phyloP scores from a whole-genome alignment of 2,888 invertebrate species.

The Lasioglossum malachurum region DNA sequence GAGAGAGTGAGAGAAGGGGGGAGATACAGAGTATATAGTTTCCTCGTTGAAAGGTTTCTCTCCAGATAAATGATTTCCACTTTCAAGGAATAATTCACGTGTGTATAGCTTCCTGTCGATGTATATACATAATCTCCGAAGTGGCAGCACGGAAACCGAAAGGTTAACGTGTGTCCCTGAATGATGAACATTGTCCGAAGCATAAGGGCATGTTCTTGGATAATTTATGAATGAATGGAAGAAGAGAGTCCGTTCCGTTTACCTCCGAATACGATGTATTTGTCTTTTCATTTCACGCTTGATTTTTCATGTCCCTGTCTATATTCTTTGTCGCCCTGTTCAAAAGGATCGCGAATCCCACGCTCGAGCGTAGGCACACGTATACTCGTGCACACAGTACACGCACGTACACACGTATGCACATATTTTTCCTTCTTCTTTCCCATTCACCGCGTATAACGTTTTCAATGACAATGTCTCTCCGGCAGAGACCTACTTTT shows the following conservation, averaged over 20 bases:
- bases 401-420: neutral
- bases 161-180: neutral
- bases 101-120: neutral
- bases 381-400: neutral
- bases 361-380: conserved; percentile 26
- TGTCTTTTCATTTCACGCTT: conserved; percentile 17
- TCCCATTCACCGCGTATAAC: conserved; percentile 60
- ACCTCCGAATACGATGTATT: conserved; percentile 40
- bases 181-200: neutral
- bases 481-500: conserved; percentile 69
- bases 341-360: conserved; percentile 61
- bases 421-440: neutral
- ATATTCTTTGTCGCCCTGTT: conserved; percentile 38
- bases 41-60: neutral
- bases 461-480: conserved; percentile 64
- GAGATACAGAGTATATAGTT: neutral
- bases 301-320: conserved; percentile 34
- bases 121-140: neutral
- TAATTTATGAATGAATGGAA: conserved; percentile 15
- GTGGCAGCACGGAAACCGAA: neutral
- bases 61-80: neutral
- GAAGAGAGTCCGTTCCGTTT: conserved; percentile 36
- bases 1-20: too few relatives aligned
- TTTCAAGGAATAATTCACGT: neutral
- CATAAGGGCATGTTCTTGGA: conserved; percentile 25